These are phyloP conservation scores for Spinus pinus DNA, from an alignment of 2,797 vertebrate species.

Conservation along the genomic window DNA sequence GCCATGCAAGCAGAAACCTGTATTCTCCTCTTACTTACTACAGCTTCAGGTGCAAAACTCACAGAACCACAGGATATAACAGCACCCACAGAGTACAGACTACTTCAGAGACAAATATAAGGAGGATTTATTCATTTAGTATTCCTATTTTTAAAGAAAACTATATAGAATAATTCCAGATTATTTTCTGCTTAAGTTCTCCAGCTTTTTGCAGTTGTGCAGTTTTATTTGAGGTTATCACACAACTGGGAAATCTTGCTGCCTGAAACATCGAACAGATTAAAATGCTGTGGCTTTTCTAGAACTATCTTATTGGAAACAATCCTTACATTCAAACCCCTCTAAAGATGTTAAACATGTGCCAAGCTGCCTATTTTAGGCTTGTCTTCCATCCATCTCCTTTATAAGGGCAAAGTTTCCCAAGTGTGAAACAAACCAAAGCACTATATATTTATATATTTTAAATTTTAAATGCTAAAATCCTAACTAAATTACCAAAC, in stretches of 20 bases:
- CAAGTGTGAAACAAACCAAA: not conserved
- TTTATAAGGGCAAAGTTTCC: slow-evolving; percentile 30
- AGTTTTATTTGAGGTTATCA: not conserved
- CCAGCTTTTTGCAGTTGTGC: not conserved
- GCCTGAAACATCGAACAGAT: not conserved
- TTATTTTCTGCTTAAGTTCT: not conserved
- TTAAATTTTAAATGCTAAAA: not conserved
- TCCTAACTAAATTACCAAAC: not conserved
- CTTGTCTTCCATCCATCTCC: not conserved
- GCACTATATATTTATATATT: not conserved
- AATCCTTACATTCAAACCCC: not conserved
- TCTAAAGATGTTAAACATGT: not conserved
- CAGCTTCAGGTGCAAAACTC: not conserved
- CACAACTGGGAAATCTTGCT: not conserved
- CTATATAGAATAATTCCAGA: not conserved
- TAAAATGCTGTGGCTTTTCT: not conserved
- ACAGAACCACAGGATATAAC: not conserved
- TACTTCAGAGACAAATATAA: not conserved
- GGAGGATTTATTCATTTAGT: not conserved
- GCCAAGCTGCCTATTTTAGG: slow-evolving; percentile 25
- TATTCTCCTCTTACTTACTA: not conserved
- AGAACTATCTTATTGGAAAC: not conserved
- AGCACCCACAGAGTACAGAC: not conserved
- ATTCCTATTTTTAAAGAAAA: not conserved
- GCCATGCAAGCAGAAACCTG: not conserved